A percentile compares a stretch with the other conserved stretches of the same genome.
Conservation (phyloP, 2,113 vertebrate genomes). For the Xenus cinereus region DNA sequence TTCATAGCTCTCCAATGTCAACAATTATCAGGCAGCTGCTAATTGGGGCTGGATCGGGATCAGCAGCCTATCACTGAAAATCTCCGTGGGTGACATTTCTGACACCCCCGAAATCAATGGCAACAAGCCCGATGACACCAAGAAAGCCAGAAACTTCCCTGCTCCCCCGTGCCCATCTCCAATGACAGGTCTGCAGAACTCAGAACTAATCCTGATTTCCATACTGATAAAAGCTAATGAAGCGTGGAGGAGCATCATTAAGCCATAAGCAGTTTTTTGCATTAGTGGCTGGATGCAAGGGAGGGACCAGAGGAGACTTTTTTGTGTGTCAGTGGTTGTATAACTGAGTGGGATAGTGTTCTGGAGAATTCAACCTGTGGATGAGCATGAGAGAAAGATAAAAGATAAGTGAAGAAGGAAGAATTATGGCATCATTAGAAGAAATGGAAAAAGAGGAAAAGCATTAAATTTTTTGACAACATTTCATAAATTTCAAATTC, state of each 20-base stretch:
- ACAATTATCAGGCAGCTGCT: constrained; percentile 51
- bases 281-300: background rate
- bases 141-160: background rate
- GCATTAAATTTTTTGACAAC: background rate
- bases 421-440: background rate
- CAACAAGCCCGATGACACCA: background rate
- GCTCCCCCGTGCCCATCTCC: background rate
- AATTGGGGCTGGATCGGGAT: constrained; percentile 37
- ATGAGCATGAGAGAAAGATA: background rate
- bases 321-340: background rate
- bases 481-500: background rate
- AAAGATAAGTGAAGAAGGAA: background rate
- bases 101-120: constrained; percentile 6
- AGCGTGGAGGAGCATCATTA: background rate
- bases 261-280: background rate
- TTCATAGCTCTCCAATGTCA: constrained; percentile 44
- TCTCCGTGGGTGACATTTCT: background rate
- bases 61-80: background rate
- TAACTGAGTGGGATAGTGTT: background rate
- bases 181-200: background rate
- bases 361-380: background rate
- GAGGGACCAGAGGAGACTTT: background rate
- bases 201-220: background rate
- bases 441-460: background rate
- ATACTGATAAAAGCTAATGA: constrained; percentile 17